These are phyloP conservation scores for Philereme transversata DNA, from an alignment of 2,888 invertebrate genomes.

Conservation along the genomic window DNA sequence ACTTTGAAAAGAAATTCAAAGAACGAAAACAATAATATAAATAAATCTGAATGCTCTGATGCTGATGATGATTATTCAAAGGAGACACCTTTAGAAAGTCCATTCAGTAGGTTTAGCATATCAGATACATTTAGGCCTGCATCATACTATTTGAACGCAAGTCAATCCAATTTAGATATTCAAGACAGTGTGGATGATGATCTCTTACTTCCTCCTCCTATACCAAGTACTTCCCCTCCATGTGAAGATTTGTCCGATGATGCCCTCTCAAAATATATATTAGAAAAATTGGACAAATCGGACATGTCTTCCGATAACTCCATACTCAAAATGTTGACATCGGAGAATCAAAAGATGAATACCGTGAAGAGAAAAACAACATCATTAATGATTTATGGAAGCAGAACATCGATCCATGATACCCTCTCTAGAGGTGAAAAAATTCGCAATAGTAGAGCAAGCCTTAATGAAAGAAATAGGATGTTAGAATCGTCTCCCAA, in stretches of 20 bases:
- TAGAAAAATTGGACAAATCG: conserved; percentile 80
- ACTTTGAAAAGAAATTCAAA: conserved; percentile 71
- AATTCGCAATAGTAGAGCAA: conserved; percentile 75
- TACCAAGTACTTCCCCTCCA: conserved; percentile 90
- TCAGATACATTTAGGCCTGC: conserved; percentile 95
- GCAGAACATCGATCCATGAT: conserved; percentile 78
- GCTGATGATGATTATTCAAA: conserved; percentile 93
- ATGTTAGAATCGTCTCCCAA: conserved; percentile 52
- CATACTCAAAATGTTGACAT: conserved; percentile 77
- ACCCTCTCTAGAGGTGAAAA: conserved; percentile 80
- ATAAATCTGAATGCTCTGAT: conserved; percentile 89
- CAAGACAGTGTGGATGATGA: conserved; percentile 93
- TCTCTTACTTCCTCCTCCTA: conserved; percentile 90
- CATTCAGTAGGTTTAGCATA: conserved; percentile 88
- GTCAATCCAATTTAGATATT: conserved; percentile 86
- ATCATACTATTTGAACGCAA: conserved; percentile 92
- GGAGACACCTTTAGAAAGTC: conserved; percentile 88
- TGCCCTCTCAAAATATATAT: conserved; percentile 74
- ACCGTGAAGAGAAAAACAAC: conserved; percentile 76
- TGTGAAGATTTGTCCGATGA: conserved; percentile 88
- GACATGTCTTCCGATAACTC: conserved; percentile 77
- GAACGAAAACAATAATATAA: conserved; percentile 66
- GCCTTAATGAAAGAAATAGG: conserved; percentile 67
- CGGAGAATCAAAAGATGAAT: conserved; percentile 74
- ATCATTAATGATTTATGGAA: conserved; percentile 80